phyloP scores from a whole-genome alignment of 2,113 vertebrate genomes.

The Ammospiza nelsoni region DNA sequence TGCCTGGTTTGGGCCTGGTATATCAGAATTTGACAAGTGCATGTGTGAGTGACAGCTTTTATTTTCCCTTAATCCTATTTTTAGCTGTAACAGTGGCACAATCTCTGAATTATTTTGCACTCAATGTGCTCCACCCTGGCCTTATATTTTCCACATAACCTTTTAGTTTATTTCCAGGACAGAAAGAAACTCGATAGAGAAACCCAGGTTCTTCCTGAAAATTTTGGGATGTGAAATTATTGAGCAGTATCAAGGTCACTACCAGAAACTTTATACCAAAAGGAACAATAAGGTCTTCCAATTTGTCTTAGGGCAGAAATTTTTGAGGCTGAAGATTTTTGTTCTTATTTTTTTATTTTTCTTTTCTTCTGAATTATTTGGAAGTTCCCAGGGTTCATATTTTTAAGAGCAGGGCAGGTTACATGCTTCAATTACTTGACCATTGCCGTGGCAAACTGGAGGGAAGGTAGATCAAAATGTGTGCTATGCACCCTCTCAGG shows the following conservation, averaged over 20 bases:
- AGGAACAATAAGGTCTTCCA: not conserved
- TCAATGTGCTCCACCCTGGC: not conserved
- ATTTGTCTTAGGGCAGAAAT: not conserved
- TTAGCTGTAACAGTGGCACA: not conserved
- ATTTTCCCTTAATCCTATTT: not conserved
- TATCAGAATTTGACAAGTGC: not conserved
- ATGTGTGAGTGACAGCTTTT: not conserved
- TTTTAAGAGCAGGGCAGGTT: not conserved
- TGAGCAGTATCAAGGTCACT: not conserved
- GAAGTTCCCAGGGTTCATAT: not conserved
- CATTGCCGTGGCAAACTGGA: not conserved
- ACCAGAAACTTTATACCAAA: not conserved
- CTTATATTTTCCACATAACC: not conserved
- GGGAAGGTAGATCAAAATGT: not conserved
- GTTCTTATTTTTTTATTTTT: accelerated
- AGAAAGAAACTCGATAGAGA: not conserved
- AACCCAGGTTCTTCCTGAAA: not conserved
- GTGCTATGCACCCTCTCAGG: not conserved
- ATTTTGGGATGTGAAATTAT: not conserved
- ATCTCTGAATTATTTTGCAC: not conserved
- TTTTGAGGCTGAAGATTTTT: not conserved
- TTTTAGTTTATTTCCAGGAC: not conserved
- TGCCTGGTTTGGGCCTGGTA: not conserved
- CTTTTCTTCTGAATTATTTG: not conserved
- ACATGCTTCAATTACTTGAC: accelerated